A percentile compares a stretch with the other conserved stretches of the same genome.
Evolutionary conservation across 2,888 invertebrate species (phyloP).

Genomic region (Pachycephus smyrnensis): DNA sequence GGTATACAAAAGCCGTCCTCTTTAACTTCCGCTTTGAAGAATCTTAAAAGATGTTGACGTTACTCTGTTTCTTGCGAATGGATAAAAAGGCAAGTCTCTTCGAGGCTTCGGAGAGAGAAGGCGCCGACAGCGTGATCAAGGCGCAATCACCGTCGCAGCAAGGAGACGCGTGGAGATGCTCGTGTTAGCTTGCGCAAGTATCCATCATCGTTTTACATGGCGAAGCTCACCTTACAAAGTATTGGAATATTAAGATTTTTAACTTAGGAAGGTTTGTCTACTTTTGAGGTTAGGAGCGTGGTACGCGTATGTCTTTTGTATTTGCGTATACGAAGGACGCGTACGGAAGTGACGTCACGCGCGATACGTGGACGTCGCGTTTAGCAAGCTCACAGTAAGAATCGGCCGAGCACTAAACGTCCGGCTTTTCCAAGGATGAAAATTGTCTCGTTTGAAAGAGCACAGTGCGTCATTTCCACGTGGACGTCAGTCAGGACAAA

Average conservation of each 20-base stretch:
- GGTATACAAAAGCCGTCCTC: not conserved
- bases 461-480: not conserved
- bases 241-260: conserved; percentile 15
- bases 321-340: not conserved
- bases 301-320: not conserved
- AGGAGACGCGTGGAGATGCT: conserved; percentile 57
- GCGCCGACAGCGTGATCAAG: conserved; percentile 53
- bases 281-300: conserved; percentile 1
- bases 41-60: not conserved
- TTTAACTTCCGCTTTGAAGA: not conserved
- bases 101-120: conserved; percentile 57
- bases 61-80: not conserved
- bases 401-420: not conserved
- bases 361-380: not conserved
- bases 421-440: not conserved
- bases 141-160: conserved; percentile 55
- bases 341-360: not conserved
- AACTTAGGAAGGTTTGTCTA: conserved; percentile 15
- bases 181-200: conserved; percentile 45
- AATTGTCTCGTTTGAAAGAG: not conserved
- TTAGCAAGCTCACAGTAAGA: not conserved
- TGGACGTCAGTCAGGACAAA: not conserved
- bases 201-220: conserved; percentile 12
- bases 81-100: conserved; percentile 53
- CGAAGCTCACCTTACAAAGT: conserved; percentile 17